A percentile compares a stretch with the other conserved stretches of the same genome.
Evolutionary conservation across 2,113 vertebrate species (phyloP).

Genomic region (Amphiprion ocellaris): DNA sequence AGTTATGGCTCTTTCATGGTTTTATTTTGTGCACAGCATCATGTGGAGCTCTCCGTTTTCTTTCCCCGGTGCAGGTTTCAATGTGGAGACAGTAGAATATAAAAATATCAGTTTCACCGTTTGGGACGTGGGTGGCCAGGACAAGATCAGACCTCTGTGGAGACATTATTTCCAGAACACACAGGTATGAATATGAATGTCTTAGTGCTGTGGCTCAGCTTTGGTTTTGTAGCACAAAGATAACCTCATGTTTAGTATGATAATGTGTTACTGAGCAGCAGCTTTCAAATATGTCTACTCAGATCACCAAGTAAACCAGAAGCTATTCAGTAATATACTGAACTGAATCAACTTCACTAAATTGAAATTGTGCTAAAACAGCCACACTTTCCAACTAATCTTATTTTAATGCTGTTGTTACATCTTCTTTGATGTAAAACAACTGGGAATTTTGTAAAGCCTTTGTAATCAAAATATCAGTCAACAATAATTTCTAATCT

Average conservation of each 20-base stretch:
- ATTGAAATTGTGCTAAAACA: too few species aligned
- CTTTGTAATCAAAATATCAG: too few species aligned
- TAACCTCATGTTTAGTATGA: neutral
- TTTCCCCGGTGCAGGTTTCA: slow-evolving; percentile 86
- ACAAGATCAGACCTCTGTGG: slow-evolving; percentile 96
- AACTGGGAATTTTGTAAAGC: too few species aligned
- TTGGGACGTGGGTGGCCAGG: slow-evolving; percentile 96
- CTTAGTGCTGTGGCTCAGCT: neutral
- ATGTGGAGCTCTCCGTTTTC: neutral
- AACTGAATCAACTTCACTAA: too few species aligned
- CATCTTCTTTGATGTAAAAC: too few species aligned
- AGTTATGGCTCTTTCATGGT: neutral
- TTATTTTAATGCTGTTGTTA: too few species aligned
- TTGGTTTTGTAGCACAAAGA: neutral
- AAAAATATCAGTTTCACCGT: slow-evolving; percentile 97
- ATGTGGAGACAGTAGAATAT: slow-evolving; percentile 95
- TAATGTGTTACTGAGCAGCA: neutral
- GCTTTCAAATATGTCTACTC: neutral
- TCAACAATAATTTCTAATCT: neutral
- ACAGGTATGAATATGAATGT: slow-evolving; percentile 83
- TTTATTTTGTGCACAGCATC: too few species aligned
- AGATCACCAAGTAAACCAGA: neutral
- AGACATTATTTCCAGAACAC: slow-evolving; percentile 97
- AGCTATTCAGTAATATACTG: neutral
- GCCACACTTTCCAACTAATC: too few species aligned